Evolutionary conservation across 2,113 vertebrate genomes (phyloP), one percentile per base, ranked within the genome.

Genomic region (Xenopus borealis): DNA sequence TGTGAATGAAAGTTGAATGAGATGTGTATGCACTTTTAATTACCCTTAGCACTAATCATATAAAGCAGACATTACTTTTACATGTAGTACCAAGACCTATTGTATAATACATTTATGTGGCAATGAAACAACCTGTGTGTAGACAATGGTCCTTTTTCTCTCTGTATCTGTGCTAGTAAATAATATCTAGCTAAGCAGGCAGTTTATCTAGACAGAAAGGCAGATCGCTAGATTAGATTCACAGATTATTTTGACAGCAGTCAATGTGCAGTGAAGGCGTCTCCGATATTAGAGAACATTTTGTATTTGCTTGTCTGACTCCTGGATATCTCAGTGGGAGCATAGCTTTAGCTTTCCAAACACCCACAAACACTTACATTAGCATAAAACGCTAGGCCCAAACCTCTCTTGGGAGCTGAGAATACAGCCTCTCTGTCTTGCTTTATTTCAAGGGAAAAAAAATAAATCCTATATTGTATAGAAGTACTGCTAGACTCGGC

Each of bases 331-430:
- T n/a, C 53, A 19, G 63, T 58, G 52, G 62, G 66, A 67, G 14
- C 64, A 30, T 59, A 57, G 47, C 66, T 74, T 67, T 74, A 72
- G 72, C 53, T 74, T 74, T 67, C 16, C 72, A 66, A 74, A 46
- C 72, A 47, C 53, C 53, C 33, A 66, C 62, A 66, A 66, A 65
- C 62, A 59, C 30, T 58, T 66, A 55, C 47, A 74, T 66, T 74
- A 66, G 63, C 72, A 74, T 66, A 59, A 59, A 74, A 74, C 63
- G 47, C 63, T n/a, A 27, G 52, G 52, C 16, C 53, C 16, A 5
- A 9, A 10, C 33, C 13, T 74, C 72, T 23, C 63, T 12, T n/a
- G 64, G 72, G 72, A 74, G 20, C 7, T 9, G 19, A 20, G 33
- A 23, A 27, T n/a, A 14, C 55, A 45, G 13, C 6, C n/a, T 52